These are phyloP conservation scores for Colistium nudipinnis DNA, from an alignment of 2,113 vertebrate genomes.

Conservation along the genomic window DNA sequence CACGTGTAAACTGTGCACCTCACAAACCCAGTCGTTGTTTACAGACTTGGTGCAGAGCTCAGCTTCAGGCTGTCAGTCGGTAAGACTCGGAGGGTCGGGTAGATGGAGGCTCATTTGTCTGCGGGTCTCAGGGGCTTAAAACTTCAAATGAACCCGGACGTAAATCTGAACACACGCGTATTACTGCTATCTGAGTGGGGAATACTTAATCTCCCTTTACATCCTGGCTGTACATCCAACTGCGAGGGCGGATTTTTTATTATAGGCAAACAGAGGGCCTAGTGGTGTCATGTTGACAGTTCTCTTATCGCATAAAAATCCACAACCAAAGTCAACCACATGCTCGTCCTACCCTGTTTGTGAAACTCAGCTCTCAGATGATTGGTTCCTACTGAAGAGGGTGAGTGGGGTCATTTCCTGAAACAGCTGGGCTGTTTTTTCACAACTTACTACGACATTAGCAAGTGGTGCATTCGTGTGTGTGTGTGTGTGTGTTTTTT, in stretches of 20 bases:
- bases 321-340: neutral
- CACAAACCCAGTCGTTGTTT: conserved; percentile 52
- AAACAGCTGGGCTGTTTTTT: neutral
- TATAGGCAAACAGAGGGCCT: neutral
- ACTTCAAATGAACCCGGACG: conserved; percentile 51
- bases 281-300: conserved; percentile 12
- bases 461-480: neutral
- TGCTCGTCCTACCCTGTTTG: neutral
- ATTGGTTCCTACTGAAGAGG: neutral
- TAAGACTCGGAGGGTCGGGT: conserved; percentile 59
- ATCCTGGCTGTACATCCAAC: neutral
- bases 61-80: conserved; percentile 57
- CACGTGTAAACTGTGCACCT: conserved; percentile 18
- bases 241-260: neutral
- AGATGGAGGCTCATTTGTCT: conserved; percentile 68
- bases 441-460: neutral
- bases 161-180: conserved; percentile 6
- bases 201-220: conserved; percentile 50
- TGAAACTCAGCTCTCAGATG: no score
- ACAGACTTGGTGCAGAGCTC: conserved; percentile 43
- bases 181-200: conserved; percentile 1
- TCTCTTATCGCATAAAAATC: neutral
- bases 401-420: neutral
- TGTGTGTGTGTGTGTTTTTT: no score
- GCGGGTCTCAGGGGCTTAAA: conserved; percentile 41